These are phyloP conservation scores for Microdon myrmicae DNA, from an alignment of 2,888 invertebrate genomes.

Conservation along the genomic window DNA sequence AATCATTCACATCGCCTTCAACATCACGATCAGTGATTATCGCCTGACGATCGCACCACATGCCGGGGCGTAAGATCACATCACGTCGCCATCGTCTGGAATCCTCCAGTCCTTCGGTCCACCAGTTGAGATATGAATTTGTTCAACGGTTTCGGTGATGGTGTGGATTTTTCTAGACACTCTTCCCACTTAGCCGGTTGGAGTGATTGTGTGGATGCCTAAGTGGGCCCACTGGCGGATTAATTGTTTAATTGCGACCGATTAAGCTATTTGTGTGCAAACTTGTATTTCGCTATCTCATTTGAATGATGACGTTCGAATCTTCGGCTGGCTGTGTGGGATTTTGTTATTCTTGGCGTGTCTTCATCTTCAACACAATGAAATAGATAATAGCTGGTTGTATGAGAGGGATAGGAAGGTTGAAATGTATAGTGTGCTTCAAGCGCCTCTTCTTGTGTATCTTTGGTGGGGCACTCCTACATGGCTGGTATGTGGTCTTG, in stretches of 20 bases:
- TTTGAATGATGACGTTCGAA: constrained; percentile 46
- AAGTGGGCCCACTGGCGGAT: constrained; percentile 46
- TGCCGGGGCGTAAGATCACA: too few relatives aligned
- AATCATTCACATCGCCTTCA: constrained; percentile 31
- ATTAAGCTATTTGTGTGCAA: constrained; percentile 53
- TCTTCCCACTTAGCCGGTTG: constrained; percentile 9
- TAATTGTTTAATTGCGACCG: constrained; percentile 52
- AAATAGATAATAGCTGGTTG: constrained; percentile 49
- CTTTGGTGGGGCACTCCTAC: constrained; percentile 38
- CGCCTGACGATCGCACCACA: too few relatives aligned
- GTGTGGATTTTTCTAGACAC: constrained; percentile 36
- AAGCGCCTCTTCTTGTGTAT: constrained; percentile 17
- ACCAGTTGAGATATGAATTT: constrained; percentile 40
- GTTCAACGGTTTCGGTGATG: constrained; percentile 28
- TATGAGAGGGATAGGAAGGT: constrained; percentile 17
- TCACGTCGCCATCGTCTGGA: constrained; percentile 24
- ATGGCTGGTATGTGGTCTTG: constrained; percentile 25
- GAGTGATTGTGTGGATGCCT: constrained; percentile 21
- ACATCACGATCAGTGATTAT: too few relatives aligned
- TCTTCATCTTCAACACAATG: neutral
- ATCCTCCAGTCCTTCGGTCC: constrained; percentile 4
- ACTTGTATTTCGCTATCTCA: constrained; percentile 49
- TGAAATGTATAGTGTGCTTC: neutral
- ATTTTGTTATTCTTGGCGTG: constrained; percentile 3
- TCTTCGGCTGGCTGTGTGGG: constrained; percentile 18